A percentile compares a stretch with the other conserved stretches of the same genome.
Evolutionary conservation across 1,140 invertebrate genomes (phyloP).

Genomic region (Heliconius himera): DNA sequence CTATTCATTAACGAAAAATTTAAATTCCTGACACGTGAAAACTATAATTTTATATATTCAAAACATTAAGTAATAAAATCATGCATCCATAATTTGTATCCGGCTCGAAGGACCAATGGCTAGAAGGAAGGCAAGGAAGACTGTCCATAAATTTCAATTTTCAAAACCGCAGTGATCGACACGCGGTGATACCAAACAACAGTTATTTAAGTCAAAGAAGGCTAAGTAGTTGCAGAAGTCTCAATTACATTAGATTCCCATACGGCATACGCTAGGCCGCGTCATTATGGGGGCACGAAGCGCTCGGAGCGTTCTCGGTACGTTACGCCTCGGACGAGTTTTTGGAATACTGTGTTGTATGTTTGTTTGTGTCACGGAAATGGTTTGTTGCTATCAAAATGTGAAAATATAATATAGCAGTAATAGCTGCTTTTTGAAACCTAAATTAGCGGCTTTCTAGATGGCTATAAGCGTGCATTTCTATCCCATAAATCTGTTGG

Average conservation of each 20-base stretch:
- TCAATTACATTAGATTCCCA: slow-evolving; percentile 64
- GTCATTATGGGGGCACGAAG: slow-evolving; percentile 57
- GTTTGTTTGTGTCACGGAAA: slow-evolving; percentile 30
- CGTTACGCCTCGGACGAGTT: slow-evolving; percentile 31
- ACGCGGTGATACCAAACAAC: slow-evolving; percentile 24
- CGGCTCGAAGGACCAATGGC: slow-evolving; percentile 17
- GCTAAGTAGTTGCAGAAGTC: slow-evolving; percentile 61
- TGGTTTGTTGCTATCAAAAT: background rate
- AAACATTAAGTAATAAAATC: slow-evolving; percentile 1
- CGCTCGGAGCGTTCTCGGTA: slow-evolving; percentile 49
- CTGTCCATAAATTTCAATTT: slow-evolving; percentile 12
- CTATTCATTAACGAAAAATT: slow-evolving; percentile 8
- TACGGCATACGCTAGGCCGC: slow-evolving; percentile 52
- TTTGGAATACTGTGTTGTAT: slow-evolving; percentile 30
- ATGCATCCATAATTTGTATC: slow-evolving; percentile 5
- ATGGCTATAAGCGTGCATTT: too few relatives aligned
- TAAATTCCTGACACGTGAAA: background rate
- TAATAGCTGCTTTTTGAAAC: too few relatives aligned
- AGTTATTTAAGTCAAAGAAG: slow-evolving; percentile 59
- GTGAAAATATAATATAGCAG: background rate
- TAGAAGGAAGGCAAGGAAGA: background rate
- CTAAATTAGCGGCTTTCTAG: too few relatives aligned
- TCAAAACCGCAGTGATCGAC: background rate
- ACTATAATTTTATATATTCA: background rate
- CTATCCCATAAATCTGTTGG: too few relatives aligned